Evolutionary conservation across 2,797 vertebrate genomes (phyloP).

Genomic region (Pseudochirops corinnae): DNA sequence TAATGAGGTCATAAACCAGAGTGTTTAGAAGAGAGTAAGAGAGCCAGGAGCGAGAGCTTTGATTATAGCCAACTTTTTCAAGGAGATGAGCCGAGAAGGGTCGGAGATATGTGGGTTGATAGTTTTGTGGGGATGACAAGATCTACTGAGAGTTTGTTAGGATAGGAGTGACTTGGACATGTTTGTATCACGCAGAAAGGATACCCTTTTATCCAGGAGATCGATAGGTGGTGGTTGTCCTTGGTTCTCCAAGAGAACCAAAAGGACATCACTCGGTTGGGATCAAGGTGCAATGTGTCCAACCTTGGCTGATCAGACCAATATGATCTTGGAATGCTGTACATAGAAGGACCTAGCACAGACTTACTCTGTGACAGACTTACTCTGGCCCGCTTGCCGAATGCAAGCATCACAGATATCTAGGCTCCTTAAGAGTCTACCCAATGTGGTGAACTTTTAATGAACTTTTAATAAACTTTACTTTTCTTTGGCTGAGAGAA

Average conservation of each 20-base stretch:
- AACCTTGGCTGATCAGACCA: background rate
- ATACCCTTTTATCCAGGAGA: background rate
- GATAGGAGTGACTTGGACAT: background rate
- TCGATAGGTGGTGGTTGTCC: no score
- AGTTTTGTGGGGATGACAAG: background rate
- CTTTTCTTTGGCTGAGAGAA: no score
- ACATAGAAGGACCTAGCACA: no score
- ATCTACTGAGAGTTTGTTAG: background rate
- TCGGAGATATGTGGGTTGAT: background rate
- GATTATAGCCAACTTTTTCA: background rate
- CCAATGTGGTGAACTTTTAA: no score
- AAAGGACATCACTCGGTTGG: background rate
- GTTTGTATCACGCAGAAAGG: background rate
- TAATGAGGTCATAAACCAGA: background rate
- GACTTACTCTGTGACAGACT: no score
- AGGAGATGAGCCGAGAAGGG: background rate
- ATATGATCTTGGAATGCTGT: background rate
- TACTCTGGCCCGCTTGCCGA: no score
- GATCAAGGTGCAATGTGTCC: background rate
- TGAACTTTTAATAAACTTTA: no score
- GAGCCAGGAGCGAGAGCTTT: background rate
- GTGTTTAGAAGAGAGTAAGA: background rate
- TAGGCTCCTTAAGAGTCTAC: no score
- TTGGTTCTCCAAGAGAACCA: background rate
- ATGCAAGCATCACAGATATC: no score